These are phyloP conservation scores for Ridgeia piscesae DNA, from an alignment of 1,140 invertebrate species.

Conservation along the genomic window DNA sequence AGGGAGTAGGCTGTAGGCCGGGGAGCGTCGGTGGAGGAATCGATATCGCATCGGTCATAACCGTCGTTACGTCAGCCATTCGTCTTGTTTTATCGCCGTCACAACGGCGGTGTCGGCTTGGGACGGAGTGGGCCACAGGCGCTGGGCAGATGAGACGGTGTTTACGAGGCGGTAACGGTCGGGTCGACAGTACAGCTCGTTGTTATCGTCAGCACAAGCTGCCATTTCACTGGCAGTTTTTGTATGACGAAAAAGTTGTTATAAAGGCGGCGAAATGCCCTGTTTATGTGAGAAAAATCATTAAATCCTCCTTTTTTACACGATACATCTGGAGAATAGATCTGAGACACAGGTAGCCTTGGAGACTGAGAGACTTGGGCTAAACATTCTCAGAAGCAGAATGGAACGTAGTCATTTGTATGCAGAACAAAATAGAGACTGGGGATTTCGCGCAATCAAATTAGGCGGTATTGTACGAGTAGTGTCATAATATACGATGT, in stretches of 20 bases:
- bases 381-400: too few relatives aligned
- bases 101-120: background rate
- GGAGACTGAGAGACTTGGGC: too few relatives aligned
- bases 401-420: background rate
- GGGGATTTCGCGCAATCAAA: background rate
- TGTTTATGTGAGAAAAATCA: too few relatives aligned
- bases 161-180: background rate
- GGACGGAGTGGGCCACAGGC: background rate
- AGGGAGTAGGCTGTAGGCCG: background rate
- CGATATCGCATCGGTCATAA: background rate
- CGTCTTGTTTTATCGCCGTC: constrained; percentile 3
- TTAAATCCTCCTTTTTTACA: too few relatives aligned
- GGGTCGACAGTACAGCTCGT: background rate
- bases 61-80: background rate
- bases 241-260: background rate
- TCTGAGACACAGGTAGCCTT: too few relatives aligned
- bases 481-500: background rate
- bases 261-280: too few relatives aligned
- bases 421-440: background rate
- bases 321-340: too few relatives aligned
- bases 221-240: background rate
- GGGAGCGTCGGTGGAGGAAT: background rate
- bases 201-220: background rate
- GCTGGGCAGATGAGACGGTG: background rate
- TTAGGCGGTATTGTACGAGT: background rate